A percentile compares a stretch with the other conserved stretches of the same genome.
phyloP scores from a whole-genome alignment of 2,797 vertebrate species.

The Sebastes hubbsi region DNA sequence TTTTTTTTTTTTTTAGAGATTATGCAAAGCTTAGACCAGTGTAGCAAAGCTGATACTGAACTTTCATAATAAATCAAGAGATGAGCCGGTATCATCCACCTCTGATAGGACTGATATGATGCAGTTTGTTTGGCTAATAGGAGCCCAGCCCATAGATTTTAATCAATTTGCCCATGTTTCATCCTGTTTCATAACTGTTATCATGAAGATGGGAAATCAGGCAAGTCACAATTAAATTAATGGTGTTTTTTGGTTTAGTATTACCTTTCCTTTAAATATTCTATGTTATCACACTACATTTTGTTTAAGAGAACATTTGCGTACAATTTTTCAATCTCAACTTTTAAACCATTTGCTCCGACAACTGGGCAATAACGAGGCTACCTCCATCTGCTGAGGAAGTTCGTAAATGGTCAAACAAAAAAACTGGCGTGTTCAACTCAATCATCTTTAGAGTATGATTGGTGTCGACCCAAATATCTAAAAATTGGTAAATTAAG shows the following conservation, averaged over 20 bases:
- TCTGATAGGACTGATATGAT: slow-evolving; percentile 16
- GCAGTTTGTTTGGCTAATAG: slow-evolving; percentile 17
- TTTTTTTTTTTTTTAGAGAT: slow-evolving; percentile 9
- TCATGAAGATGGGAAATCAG: background rate
- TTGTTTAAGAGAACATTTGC: background rate
- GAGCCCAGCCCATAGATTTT: background rate
- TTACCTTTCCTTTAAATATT: background rate
- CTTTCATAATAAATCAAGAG: slow-evolving; percentile 14
- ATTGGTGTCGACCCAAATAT: no score
- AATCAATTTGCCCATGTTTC: slow-evolving; percentile 8
- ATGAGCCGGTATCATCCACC: background rate
- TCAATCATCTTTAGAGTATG: no score
- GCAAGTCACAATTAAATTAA: background rate
- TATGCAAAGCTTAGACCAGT: background rate
- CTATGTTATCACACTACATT: background rate
- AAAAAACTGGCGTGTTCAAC: no score
- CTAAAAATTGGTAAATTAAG: no score
- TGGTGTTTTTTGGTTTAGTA: background rate
- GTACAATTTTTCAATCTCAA: background rate
- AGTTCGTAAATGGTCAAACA: background rate
- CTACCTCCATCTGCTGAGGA: background rate
- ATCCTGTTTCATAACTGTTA: background rate
- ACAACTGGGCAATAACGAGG: background rate
- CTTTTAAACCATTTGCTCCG: background rate
- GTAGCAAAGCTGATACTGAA: slow-evolving; percentile 12